A percentile compares a stretch with the other conserved stretches of the same genome.
phyloP scores from a whole-genome alignment of 2,797 vertebrate species.

The Trichosurus vulpecula region DNA sequence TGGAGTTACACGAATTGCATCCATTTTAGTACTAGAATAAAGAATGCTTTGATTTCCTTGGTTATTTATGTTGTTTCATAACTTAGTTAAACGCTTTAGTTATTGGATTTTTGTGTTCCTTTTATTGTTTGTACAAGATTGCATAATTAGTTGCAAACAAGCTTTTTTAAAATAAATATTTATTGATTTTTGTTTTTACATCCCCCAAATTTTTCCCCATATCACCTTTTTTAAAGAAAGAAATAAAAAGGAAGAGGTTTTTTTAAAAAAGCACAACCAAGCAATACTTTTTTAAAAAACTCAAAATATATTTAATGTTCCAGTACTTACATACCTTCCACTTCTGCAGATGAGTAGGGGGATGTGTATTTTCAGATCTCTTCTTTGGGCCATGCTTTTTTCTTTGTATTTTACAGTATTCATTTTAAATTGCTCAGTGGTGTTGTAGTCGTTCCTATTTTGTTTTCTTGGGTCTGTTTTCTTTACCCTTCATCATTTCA shows the following conservation, averaged over 20 bases:
- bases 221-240: neutral
- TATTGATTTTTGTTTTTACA: neutral
- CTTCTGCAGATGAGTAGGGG: neutral
- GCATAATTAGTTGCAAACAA: neutral
- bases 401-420: neutral
- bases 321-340: neutral
- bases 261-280: neutral
- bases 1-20: neutral
- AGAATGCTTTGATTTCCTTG: neutral
- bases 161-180: neutral
- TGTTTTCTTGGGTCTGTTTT: neutral
- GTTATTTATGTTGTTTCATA: neutral
- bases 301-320: neutral
- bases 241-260: neutral
- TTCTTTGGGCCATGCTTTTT: neutral
- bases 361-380: neutral
- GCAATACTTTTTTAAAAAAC: neutral
- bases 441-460: neutral
- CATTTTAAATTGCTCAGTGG: neutral
- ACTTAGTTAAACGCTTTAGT: neutral
- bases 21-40: neutral
- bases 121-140: neutral
- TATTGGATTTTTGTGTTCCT: neutral
- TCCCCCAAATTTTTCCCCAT: neutral
- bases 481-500: neutral